Percentiles rank a stretch among this genome's conserved stretches.
These are phyloP conservation scores for Watsonalla binaria DNA, from an alignment of 2,888 invertebrate species.

Conservation along the genomic window DNA sequence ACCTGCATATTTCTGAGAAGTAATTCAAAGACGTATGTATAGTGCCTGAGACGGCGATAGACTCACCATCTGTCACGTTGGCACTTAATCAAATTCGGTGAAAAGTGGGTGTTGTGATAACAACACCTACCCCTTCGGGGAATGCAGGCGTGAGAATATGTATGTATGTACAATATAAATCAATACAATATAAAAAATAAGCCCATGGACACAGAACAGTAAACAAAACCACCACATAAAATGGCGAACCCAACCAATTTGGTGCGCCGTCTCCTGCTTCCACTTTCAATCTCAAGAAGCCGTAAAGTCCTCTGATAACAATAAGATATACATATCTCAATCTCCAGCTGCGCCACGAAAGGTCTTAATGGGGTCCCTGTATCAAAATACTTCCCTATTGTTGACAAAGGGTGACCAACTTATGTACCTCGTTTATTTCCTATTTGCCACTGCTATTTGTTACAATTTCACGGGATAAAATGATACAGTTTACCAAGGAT, in stretches of 20 bases:
- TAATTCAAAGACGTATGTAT: no score
- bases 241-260: neutral
- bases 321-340: constrained; percentile 40
- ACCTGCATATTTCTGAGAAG: no score
- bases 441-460: constrained; percentile 52
- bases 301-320: constrained; percentile 22
- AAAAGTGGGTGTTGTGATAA: no score
- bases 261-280: constrained; percentile 1
- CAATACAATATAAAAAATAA: no score
- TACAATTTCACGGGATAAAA: constrained; percentile 34
- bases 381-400: constrained; percentile 40
- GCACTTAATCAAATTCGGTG: no score
- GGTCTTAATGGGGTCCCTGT: constrained; percentile 38
- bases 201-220: no score
- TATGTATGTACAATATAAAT: no score
- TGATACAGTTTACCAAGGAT: neutral
- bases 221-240: neutral
- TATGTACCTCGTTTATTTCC: constrained; percentile 53
- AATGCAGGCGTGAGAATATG: no score
- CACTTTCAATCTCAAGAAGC: constrained; percentile 13
- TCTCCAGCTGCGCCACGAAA: constrained; percentile 16
- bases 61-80: no score
- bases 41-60: no score
- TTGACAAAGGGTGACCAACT: constrained; percentile 41
- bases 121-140: no score